Conservation (phyloP, 1,140 invertebrate species). For the Philotrypesis tridentata region DNA sequence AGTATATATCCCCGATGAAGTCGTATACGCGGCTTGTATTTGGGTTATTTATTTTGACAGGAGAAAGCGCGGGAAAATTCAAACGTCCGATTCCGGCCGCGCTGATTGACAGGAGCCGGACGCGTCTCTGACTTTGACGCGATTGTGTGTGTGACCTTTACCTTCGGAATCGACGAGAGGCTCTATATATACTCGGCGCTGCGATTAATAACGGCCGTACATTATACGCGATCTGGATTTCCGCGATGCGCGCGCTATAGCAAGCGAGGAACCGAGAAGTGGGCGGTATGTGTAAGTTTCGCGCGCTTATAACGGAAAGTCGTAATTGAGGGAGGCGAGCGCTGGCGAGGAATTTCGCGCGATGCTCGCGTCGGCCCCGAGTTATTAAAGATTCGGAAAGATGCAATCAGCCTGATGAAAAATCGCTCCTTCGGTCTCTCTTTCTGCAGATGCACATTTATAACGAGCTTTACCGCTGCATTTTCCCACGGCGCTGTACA, state of each 20-base stretch:
- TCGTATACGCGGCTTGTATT: not conserved
- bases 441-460: no score
- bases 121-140: no score
- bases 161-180: not conserved
- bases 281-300: not conserved
- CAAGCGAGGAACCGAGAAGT: not conserved
- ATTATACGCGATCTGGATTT: not conserved
- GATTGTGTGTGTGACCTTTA: not conserved
- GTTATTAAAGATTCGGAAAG: not conserved
- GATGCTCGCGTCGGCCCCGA: not conserved
- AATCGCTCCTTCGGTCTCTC: no score
- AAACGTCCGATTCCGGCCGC: not conserved
- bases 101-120: not conserved
- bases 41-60: slow-evolving; percentile 21
- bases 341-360: not conserved
- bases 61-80: slow-evolving; percentile 19
- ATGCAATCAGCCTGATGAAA: not conserved
- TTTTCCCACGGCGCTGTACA: not conserved
- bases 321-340: not conserved
- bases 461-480: not conserved
- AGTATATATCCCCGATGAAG: slow-evolving; percentile 42
- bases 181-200: not conserved
- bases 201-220: not conserved
- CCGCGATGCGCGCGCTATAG: not conserved
- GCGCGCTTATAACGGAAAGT: not conserved